Base-by-base conservation (phyloP, 2,797 vertebrate genomes). In the Characodon lateralis region DNA sequence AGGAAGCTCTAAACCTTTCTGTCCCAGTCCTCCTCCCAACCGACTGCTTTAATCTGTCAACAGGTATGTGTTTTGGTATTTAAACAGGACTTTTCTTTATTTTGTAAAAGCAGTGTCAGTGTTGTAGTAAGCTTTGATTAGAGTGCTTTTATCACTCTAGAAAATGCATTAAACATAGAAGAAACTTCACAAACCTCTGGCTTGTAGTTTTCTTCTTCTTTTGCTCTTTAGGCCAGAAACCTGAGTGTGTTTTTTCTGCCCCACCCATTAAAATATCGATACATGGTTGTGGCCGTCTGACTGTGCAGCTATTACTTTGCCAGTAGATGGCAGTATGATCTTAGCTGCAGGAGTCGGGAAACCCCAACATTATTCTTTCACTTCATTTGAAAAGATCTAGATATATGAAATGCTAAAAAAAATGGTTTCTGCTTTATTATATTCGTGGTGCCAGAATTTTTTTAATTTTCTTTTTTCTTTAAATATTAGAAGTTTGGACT, bases 311-410 rank as follows among this genome's bases (percentile, higher is more conserved):
- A 16, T 20, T 46, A n/a, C 56, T 65, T 2, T 0, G 69, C 87
- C 94, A 92, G 90, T 90, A 93, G 92, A 87, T 90, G 92, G 88
- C 85, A 35, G 46, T 83, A 83, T 77, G 48, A 55, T 48, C 35
- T 65, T 74, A 26, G 59, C 1, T 74, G 50, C 70, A 72, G 0
- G n/a, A 6, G 24, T 51, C 1, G 8, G 14, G 16, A 71, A 10
- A 48, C 7, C 28, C 0, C 63, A 28, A 43, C 0, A 6, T 5
- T 56, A 50, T 55, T 65, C 39, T 16, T 31, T 51, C 5, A 35
- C 0, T 35, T 50, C 0, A 50, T 46, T 63, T 65, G 14, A 24
- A 31, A 50, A 13, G 13, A 22, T 65, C 35, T 3, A 24, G 46
- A 65, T 13, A 20, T 10, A 46, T 46, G 43, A 46, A 46, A 46